Base-by-base conservation (phyloP, 2,888 invertebrate species). In the Cheilosia urbana region DNA sequence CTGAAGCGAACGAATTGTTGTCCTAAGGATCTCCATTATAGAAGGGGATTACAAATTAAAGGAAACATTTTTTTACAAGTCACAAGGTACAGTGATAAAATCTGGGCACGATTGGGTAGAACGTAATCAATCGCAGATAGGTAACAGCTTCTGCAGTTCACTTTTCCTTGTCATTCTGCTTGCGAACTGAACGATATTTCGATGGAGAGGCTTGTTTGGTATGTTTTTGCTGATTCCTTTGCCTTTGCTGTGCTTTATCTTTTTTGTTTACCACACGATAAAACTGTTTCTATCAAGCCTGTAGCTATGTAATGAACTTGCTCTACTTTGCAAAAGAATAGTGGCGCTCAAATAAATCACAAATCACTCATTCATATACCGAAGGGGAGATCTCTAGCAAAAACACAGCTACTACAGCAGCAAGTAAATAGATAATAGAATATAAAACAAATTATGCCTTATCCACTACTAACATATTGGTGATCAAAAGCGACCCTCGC, bases 341-440 rank as follows among this genome's bases (percentile, higher is more conserved):
- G 66, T 80, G 80, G 76, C 84, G 84, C 84, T 81, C 84, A 62
- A 80, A 80, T 40, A 69, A 73, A 71, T 71, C 76, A 80, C 17
- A 69, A 79, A 71, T 76, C 76, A 80, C 68, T 79, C 69, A 51
- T 68, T 69, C 21, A 21, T 58, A 60, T 53, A 42, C 13, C 45
- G 7, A 57, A 51, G 79, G 79, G 79, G 79, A 65, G 60, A 53
- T 57, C 58, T 45, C 37, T 37, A 13, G 13, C 37, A 11, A 37
- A 2, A 37, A 2, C 2, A 34, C 2, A 34, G 34, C 37, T 37
- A 37, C 37, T 13, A 4, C 11, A 21, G 30, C 40, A 49, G 19
- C 42, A 30, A 55, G 78, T 68, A 83, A 66, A 71, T 58, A 66
- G 60, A 71, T 73, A 83, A 77, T 58, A 66, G 60, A 71, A 72